Base-by-base conservation (phyloP, 2,113 vertebrate species). In the Pelodiscus sinensis region DNA sequence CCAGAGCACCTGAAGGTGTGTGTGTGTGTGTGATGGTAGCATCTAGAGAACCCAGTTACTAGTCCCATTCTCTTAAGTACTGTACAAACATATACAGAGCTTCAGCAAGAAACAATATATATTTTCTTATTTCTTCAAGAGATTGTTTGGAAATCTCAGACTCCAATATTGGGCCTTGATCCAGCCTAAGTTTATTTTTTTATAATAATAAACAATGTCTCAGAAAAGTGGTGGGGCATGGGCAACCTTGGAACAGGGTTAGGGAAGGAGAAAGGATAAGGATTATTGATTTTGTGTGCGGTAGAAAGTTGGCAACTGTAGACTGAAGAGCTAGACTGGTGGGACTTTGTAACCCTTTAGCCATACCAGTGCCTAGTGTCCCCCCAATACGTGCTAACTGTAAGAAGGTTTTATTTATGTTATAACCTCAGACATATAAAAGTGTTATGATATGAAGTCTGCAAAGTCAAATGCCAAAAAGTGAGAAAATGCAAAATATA, bases 91-190 rank as follows among this genome's bases (percentile, higher is more conserved):
- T 71, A 86, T 54, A 81, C 58, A 95, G 84, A 86, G 29, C 79
- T 68, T 82, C 29, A 92, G 84, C 56, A 68, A 24, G 86, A 93
- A 90, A 50, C 50, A 83, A 91, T 88, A 21, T 78, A 38, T 80
- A 83, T 89, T 38, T 38, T 83, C 15, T 85, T 85, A 93, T 88
- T 95, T 88, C 90, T 95, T 44, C 96, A 86, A 97, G 91, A 94
- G 95, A 92, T 92, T 93, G 88, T 95, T 94, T 94, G 81, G 89
- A 58, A 94, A 81, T 0, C 0, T 92, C 88, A 87, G 88, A 73
- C 91, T 92, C 91, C 84, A 85, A 16, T 87, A 93, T 50, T 94
- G 90, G 88, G 81, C 92, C 89, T 79, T 90, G 91, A 31, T 93
- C 3, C 5, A 88, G 79, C 91, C 86, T 85, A 44, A 44, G 44